A percentile compares a stretch with the other conserved stretches of the same genome.
Conservation (phyloP, 2,113 vertebrate genomes). For the Takifugu bimaculatus region DNA sequence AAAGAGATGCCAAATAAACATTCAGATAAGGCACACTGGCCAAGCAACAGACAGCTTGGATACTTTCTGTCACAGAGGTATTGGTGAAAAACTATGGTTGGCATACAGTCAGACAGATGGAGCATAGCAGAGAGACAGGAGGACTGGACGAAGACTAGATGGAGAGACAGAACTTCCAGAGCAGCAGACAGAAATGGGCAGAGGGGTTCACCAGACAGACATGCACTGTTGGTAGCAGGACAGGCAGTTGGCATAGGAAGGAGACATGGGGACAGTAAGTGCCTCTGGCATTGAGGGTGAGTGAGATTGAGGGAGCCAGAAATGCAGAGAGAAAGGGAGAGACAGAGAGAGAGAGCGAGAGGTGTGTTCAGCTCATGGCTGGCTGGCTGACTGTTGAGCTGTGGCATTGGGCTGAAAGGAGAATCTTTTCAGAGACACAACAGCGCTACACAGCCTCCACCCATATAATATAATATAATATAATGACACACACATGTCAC, state of each 20-base stretch:
- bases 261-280: slow-evolving; percentile 65
- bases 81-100: slow-evolving; percentile 59
- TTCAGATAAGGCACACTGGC: slow-evolving; percentile 65
- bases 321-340: slow-evolving; percentile 50
- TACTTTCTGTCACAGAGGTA: slow-evolving; percentile 43
- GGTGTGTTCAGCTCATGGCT: slow-evolving; percentile 70
- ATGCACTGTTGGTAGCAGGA: slow-evolving; percentile 64
- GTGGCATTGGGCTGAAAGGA: slow-evolving; percentile 71
- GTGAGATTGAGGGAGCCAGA: slow-evolving; percentile 54
- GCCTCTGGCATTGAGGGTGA: slow-evolving; percentile 59
- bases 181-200: slow-evolving; percentile 30
- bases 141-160: slow-evolving; percentile 42
- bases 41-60: slow-evolving; percentile 33
- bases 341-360: slow-evolving; percentile 13
- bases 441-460: slow-evolving; percentile 50
- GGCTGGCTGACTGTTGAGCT: slow-evolving; percentile 74
- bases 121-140: slow-evolving; percentile 48
- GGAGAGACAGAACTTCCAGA: slow-evolving; percentile 27
- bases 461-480: too few relatives aligned
- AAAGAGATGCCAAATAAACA: slow-evolving; percentile 61
- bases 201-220: slow-evolving; percentile 60
- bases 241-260: slow-evolving; percentile 63
- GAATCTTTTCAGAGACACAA: slow-evolving; percentile 64
- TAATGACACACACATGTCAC: not conserved
- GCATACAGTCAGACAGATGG: slow-evolving; percentile 70